Base-by-base conservation (phyloP, 1,140 invertebrate species). In the Drosophila eugracilis region DNA sequence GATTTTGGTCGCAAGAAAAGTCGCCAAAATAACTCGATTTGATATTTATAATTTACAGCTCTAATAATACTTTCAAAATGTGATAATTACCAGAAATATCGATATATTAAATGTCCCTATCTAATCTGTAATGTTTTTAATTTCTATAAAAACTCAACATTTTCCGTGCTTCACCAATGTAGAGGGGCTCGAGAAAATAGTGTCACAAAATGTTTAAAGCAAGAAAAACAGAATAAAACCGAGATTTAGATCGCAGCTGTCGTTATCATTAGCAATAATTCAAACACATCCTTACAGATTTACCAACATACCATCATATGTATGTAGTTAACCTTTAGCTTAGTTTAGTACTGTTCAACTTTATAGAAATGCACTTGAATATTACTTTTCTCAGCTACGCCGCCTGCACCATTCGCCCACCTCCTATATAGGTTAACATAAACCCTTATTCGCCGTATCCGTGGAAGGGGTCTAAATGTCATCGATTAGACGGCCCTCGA, bases 401-500 rank as follows among this genome's bases (percentile, higher is more conserved):
- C 44, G 65, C 65, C 52, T 26, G 26, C 4, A n/a, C 22, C 19
- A 32, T 30, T 34, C n/a, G 41, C 49, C 17, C 24, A 12, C 34
- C 75, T 24, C 32, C 42, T 19, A 14, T 28, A 9, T 39, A 21
- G 19, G 17, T 26, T 34, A 41, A 21, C 39, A 24, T 24, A 54
- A 21, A 6, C 28, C 15, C 14, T 4, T n/a, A n/a, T n/a, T n/a
- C n/a, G n/a, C n/a, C n/a, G n/a, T n/a, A n/a, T n/a, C n/a, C n/a
- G n/a, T n/a, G n/a, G n/a, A 19, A 34, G 6, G 9, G 6, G 12
- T 62, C 62, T 88, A 91, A 36, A 91, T 90, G 22, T 91, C 91
- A 65, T 92, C 91, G 41, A 96, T 95, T 71, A 95, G 94, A 78
- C 95, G 95, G 17, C 94, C 95, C 65, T 95, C 94, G n/a, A 97